Evolutionary conservation across 2,113 vertebrate genomes (phyloP).

Genomic region (Cephalopterus ornatus): DNA sequence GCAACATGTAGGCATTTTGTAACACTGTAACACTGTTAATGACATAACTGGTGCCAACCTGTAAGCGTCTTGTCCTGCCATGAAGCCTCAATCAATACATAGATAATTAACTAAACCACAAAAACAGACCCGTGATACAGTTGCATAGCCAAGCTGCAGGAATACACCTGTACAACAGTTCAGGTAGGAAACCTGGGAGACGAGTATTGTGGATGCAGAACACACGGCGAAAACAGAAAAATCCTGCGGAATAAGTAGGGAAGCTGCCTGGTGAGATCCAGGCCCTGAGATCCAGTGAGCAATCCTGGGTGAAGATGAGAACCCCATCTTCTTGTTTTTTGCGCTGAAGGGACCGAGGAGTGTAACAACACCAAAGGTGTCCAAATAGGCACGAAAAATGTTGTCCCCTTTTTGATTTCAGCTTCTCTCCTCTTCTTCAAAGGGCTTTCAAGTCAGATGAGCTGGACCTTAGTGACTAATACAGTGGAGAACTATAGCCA

Average conservation of each 20-base stretch:
- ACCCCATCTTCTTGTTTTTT: neutral
- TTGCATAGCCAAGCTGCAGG: neutral
- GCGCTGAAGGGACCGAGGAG: neutral
- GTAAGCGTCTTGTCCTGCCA: neutral
- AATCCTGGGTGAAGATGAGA: neutral
- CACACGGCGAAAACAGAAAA: neutral
- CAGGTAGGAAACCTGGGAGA: neutral
- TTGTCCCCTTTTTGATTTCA: neutral
- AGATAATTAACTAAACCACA: neutral
- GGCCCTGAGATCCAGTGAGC: neutral
- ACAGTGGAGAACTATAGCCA: neutral
- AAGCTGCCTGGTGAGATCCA: neutral
- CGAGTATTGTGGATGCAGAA: fast-evolving
- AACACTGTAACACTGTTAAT: neutral
- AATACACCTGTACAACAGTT: neutral
- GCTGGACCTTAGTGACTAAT: neutral
- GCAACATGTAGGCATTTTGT: neutral
- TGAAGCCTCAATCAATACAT: neutral
- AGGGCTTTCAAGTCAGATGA: neutral
- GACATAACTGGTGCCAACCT: neutral
- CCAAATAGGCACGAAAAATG: neutral
- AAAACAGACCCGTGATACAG: neutral
- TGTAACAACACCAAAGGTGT: neutral
- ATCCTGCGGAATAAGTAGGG: neutral
- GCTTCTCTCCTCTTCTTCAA: neutral